phyloP scores from a whole-genome alignment of 2,797 vertebrate genomes.

The Coluber constrictor region DNA sequence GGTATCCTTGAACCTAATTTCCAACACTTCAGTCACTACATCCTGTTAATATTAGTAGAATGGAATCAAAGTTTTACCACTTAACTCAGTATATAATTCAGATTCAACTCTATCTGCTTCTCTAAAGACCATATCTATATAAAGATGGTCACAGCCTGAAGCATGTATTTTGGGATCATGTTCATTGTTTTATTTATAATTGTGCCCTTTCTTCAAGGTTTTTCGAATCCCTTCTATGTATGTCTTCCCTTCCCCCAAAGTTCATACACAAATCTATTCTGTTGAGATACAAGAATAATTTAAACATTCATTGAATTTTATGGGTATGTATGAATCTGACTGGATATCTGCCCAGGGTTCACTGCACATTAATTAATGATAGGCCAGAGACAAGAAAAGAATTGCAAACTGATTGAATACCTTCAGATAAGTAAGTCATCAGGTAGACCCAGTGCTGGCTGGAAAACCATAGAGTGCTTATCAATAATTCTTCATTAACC shows the following conservation, averaged over 20 bases:
- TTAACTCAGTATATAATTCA: not conserved
- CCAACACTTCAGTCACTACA: not conserved
- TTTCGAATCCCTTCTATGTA: not conserved
- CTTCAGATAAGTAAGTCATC: not conserved
- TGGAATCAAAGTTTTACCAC: not conserved
- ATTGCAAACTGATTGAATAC: not conserved
- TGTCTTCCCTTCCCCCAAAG: not conserved
- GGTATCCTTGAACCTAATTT: not conserved
- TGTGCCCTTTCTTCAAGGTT: not conserved
- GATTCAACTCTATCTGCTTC: not conserved
- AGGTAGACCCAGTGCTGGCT: not conserved
- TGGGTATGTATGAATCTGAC: not conserved
- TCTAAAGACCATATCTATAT: not conserved
- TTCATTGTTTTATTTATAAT: not conserved
- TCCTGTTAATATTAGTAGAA: not conserved
- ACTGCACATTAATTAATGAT: not conserved
- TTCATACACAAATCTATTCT: not conserved
- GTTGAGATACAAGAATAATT: not conserved
- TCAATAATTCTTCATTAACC: not conserved
- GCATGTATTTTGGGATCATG: not conserved
- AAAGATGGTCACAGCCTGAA: not conserved
- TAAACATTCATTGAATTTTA: not conserved
- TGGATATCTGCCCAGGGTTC: not conserved
- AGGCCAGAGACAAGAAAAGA: not conserved
- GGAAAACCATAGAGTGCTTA: not conserved